Base-by-base conservation (phyloP, 2,888 invertebrate genomes). In the Acheta domesticus region DNA sequence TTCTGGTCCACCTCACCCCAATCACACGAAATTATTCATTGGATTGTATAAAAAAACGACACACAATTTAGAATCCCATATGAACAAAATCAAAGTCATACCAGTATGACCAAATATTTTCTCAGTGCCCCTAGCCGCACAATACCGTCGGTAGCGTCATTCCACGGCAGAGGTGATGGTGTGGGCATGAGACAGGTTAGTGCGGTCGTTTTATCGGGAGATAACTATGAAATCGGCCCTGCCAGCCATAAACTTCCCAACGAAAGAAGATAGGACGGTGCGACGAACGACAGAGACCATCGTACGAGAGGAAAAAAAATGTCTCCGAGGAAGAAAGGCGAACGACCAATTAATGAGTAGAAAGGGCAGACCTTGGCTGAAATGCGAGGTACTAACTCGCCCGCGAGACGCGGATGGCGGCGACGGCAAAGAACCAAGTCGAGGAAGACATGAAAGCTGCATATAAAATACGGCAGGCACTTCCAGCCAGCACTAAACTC, bases 281-380 rank as follows among this genome's bases (percentile, higher is more conserved):
- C 23, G 23, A 62, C 14, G 62, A 62, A n/a, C 11, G n/a, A 62
- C 16, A 14, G 62, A 19, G 16, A 5, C 16, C 62, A 19, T 62
- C 62, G 62, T 62, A 62, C 14, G n/a, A 62, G n/a, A 3, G 62
- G 62, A 8, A 62, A 62, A 62, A 62, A 62, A 62, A 62, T 19
- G 62, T 16, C 62, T 5, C 16, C 14, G 16, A n/a, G 4, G 62
- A 62, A 62, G 62, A 62, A 62, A 62, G 62, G 62, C 62, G n/a
- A 62, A 62, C 62, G 62, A 62, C 62, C 62, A 62, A 62, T 62
- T 62, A 62, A 62, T 62, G 62, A 62, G 62, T 62, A 62, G 62
- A 62, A 62, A 62, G 62, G 62, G 3, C n/a, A 62, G 36, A 1
- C 36, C 36, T 36, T 23, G 2, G 23, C 23, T 23, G 23, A 23